Base-by-base conservation (phyloP, 1,140 invertebrate species). In the Micrasema longulum region DNA sequence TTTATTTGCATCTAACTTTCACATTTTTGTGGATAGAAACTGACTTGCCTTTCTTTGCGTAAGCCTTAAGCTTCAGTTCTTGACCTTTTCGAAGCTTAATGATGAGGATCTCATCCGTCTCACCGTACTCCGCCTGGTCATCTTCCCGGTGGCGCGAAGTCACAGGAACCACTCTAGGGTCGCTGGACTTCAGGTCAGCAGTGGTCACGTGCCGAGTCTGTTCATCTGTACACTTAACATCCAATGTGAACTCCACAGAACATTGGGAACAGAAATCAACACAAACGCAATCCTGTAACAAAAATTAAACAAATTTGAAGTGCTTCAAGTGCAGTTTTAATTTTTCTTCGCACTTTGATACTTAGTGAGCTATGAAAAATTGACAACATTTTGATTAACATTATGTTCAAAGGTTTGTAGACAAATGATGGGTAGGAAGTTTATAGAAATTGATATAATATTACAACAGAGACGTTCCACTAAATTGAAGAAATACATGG, bases 81-180 rank as follows among this genome's bases (percentile, higher is more conserved):
- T 99, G 98, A 0, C 97, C 97, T 86, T 98, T 99, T 55, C 98
- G 90, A 18, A 99, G 85, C 81, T 99, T 99, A 0, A 99, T 97
- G 76, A 99, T 98, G 20, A 99, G 82, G 78, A 99, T 99, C 83
- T 99, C 95, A 86, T 98, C 95, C 65, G 89, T 91, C 82, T 98
- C 95, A 73, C 94, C 95, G 86, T 98, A 98, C 80, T 97, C 95
- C 77, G 91, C 91, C 22, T 92, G 92, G 77, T 97, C 95, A 77
- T 97, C 95, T 81, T 97, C 95, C 78, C 92, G 89, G 77, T 94
- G 93, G 66, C 93, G 89, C 0, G 95, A 97, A 5, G 96, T 97
- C 1, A 96, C 95, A 0, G 97, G 97, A 9, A 97, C 88, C 2
- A 98, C 96, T 81, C 95, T 88, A 0, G 92, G 89, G 82, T 99